phyloP scores from a whole-genome alignment of 2,888 invertebrate species.

The Amphiduros pacificus region DNA sequence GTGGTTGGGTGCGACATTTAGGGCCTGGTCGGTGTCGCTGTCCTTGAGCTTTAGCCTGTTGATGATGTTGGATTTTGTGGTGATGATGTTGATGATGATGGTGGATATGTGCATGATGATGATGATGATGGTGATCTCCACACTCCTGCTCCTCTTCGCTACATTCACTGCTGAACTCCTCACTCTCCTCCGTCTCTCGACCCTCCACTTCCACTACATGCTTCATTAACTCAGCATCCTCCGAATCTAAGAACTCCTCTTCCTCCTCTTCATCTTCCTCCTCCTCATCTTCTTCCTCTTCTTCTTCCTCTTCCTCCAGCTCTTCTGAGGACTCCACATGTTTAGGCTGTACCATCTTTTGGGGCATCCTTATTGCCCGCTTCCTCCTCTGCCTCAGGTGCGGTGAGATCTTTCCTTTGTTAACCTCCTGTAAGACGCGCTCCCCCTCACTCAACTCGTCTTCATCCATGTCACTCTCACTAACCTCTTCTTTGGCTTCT shows the following conservation, averaged over 20 bases:
- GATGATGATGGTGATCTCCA: too few relatives aligned
- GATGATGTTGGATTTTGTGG: too few relatives aligned
- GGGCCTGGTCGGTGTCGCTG: constrained; percentile 11
- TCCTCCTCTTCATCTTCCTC: constrained; percentile 68
- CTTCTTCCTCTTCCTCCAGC: constrained; percentile 20
- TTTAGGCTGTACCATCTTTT: not conserved
- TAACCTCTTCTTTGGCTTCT: too few relatives aligned
- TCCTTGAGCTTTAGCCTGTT: constrained; percentile 1
- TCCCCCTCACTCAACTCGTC: constrained; percentile 26
- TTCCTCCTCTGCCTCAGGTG: constrained; percentile 2
- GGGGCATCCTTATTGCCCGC: not conserved
- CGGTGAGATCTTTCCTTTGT: not conserved
- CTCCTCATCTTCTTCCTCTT: constrained; percentile 24
- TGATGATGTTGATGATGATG: too few relatives aligned
- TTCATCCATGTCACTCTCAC: constrained; percentile 18
- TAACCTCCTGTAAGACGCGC: constrained; percentile 17
- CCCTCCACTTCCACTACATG: constrained; percentile 33
- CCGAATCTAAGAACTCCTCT: constrained; percentile 60
- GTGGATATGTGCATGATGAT: too few relatives aligned
- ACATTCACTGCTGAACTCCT: constrained; percentile 41
- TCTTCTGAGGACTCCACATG: constrained; percentile 8
- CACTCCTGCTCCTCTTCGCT: constrained; percentile 18
- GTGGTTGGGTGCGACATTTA: not conserved
- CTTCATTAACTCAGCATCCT: constrained; percentile 44
- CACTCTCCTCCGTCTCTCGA: constrained; percentile 31